A percentile compares a stretch with the other conserved stretches of the same genome.
Conservation (phyloP, 2,797 vertebrate species). For the Ctenosaura bakeri region DNA sequence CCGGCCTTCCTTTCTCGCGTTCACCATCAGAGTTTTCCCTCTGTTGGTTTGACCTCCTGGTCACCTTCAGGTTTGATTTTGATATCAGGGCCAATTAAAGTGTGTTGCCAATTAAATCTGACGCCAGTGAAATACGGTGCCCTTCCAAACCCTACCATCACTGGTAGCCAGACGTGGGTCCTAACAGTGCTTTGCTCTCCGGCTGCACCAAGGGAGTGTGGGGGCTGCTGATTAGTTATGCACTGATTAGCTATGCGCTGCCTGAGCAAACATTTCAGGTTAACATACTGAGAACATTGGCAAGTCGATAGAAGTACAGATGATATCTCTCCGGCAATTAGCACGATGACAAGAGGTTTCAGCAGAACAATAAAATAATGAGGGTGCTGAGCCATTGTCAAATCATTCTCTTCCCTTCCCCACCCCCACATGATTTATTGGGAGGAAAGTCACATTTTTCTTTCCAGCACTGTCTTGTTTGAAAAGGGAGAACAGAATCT, state of each 20-base stretch:
- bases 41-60: too few species aligned
- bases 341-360: constrained; percentile 13
- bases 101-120: too few species aligned
- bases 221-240: not conserved
- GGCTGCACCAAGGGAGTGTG: not conserved
- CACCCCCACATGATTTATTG: not conserved
- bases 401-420: not conserved
- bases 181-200: not conserved
- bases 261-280: not conserved
- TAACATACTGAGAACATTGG: not conserved
- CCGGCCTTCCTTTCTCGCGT: too few species aligned
- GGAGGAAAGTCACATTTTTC: constrained; percentile 25
- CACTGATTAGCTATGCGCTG: not conserved
- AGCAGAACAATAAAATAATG: constrained; percentile 30
- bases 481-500: not conserved
- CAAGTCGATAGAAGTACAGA: not conserved
- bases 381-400: fast-evolving
- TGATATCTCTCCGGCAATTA: fast-evolving
- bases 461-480: not conserved
- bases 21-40: too few species aligned
- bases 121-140: too few species aligned
- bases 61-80: too few species aligned
- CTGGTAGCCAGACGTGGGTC: too few species aligned
- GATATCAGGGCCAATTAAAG: too few species aligned
- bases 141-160: too few species aligned